Evolutionary conservation across 2,113 vertebrate genomes (phyloP), one percentile per base, ranked within the genome.

Genomic region (Ciconia maguari): DNA sequence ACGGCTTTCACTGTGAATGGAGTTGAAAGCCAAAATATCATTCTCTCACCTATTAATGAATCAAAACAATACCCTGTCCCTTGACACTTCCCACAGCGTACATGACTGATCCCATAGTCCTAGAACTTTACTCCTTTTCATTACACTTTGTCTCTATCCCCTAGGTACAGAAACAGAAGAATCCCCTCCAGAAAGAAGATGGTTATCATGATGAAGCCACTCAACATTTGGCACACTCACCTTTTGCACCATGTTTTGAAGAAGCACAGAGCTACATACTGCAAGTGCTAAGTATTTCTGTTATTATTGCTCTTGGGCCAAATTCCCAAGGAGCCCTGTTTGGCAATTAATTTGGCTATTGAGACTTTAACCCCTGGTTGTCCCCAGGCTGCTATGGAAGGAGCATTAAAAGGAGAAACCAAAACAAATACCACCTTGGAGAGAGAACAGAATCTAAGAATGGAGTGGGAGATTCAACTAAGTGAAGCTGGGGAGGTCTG

Each of bases 341-440:
- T 76, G 70, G 83, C 62, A 87, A 58, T 54, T 68, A 62, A 71
- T 21, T 82, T 14, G 14, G 14, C 41, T 89, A 29, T 46, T 69
- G 71, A 79, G 48, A 75, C 44, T 38, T 66, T 78, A 83, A 69
- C 20, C 64, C 36, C 30, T 74, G 88, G 34, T 87, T 87, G 57
- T 96, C 91, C 83, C 62, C 69, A 58, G 78, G 74, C 71, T 91
- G 89, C 52, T 79, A 10, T 13, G 38, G 76, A 93, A 88, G 62
- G 51, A 92, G n/a, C 68, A 94, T n/a, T 80, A 87, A 83, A 65
- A 95, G 79, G 38, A 80, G 48, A 94, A 94, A 94, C 16, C 48
- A 75, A 93, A 97, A 86, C 52, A 96, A 90, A 87, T 38, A 83
- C 42, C 44, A 74, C 38, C 41, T 62, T 74, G 78, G 95, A 93